Conservation (phyloP, 2,888 invertebrate species). For the Gerris lacustris region DNA sequence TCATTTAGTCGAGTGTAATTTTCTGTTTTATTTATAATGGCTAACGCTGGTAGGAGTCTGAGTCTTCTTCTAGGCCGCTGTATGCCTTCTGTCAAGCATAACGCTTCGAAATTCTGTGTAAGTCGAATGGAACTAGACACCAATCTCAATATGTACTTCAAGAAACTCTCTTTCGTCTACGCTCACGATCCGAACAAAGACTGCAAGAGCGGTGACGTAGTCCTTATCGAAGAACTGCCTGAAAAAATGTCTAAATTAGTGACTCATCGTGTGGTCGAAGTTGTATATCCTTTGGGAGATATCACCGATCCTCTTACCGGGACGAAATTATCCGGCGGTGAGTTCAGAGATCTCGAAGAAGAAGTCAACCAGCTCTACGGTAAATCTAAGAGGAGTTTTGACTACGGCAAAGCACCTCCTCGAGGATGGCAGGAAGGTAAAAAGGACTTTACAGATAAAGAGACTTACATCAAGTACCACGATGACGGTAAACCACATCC, state of each 20-base stretch:
- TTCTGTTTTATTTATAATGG: conserved; percentile 7
- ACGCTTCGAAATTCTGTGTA: conserved; percentile 65
- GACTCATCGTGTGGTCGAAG: conserved; percentile 64
- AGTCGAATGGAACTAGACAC: conserved; percentile 61
- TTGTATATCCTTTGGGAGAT: conserved; percentile 71
- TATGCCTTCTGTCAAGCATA: conserved; percentile 61
- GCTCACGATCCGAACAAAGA: conserved; percentile 64
- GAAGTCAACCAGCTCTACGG: conserved; percentile 56
- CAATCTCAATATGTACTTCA: conserved; percentile 70
- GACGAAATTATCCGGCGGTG: conserved; percentile 60
- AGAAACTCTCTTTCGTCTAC: conserved; percentile 55
- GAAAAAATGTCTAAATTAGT: conserved; percentile 61
- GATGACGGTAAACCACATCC: conserved; percentile 60
- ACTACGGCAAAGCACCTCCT: conserved; percentile 62
- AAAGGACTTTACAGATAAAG: conserved; percentile 66
- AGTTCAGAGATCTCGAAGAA: conserved; percentile 56
- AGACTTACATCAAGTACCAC: conserved; percentile 65
- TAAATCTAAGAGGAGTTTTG: conserved; percentile 51
- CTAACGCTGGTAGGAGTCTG: background rate
- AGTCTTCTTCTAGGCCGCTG: conserved; percentile 60
- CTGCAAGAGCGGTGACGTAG: conserved; percentile 72
- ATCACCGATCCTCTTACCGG: conserved; percentile 74
- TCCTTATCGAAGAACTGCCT: conserved; percentile 61
- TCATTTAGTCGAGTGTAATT: background rate
- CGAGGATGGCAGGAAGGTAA: conserved; percentile 72